Conservation (phyloP, 2,888 invertebrate genomes). For the Eupithecia subumbrata region DNA sequence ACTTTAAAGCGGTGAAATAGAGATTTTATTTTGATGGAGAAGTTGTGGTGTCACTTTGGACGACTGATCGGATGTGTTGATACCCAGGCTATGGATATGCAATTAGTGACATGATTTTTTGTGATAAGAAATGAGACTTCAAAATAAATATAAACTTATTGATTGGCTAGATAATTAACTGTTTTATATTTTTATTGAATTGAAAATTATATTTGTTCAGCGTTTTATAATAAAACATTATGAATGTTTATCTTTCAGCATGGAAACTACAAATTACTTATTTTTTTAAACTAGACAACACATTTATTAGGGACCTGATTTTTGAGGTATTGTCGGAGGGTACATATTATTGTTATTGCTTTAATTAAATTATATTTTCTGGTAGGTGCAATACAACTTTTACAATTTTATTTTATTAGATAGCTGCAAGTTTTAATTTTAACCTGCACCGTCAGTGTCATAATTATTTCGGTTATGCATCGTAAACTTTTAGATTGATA, state of each 20-base stretch:
- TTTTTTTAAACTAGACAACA: neutral
- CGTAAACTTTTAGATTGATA: constrained; percentile 54
- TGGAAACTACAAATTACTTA: neutral
- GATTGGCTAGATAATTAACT: constrained; percentile 17
- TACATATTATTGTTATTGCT: neutral
- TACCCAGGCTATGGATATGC: constrained; percentile 76
- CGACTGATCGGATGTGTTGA: constrained; percentile 79
- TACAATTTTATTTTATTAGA: constrained; percentile 21
- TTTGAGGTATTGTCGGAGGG: neutral
- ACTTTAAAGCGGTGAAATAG: constrained; percentile 47
- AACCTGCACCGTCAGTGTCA: constrained; percentile 39
- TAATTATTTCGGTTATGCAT: constrained; percentile 53
- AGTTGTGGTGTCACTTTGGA: constrained; percentile 52
- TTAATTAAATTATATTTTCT: constrained; percentile 9
- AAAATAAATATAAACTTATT: constrained; percentile 36
- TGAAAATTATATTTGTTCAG: neutral
- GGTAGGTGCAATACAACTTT: constrained; percentile 7
- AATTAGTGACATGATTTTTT: constrained; percentile 75
- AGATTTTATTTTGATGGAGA: constrained; percentile 44
- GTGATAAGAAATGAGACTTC: constrained; percentile 57
- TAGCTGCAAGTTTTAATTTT: constrained; percentile 18
- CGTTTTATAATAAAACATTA: neutral
- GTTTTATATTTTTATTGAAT: neutral
- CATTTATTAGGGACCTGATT: neutral
- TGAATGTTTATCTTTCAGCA: neutral